These are phyloP conservation scores for Alligator mississippiensis DNA, from an alignment of 2,113 vertebrate genomes.

Conservation along the genomic window DNA sequence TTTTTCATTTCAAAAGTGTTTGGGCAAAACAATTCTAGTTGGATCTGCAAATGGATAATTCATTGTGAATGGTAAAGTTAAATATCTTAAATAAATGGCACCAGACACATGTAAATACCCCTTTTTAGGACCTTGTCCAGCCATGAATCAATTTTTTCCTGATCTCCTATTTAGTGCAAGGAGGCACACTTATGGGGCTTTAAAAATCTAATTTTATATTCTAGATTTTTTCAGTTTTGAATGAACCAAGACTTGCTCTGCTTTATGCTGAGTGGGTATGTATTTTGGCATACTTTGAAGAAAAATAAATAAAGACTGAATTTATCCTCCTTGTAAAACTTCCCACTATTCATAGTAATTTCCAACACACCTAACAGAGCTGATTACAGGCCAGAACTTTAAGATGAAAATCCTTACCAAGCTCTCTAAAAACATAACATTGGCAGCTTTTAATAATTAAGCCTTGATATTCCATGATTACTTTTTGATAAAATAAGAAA, in stretches of 20 bases:
- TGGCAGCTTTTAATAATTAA: neutral
- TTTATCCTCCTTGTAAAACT: constrained; percentile 48
- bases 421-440: neutral
- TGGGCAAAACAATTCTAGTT: neutral
- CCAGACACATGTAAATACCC: neutral
- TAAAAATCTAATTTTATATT: neutral
- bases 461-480: constrained; percentile 6
- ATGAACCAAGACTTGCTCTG: constrained; percentile 37
- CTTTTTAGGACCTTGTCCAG: neutral
- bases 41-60: no score
- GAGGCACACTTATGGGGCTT: neutral
- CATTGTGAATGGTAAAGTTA: neutral
- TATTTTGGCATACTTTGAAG: constrained; percentile 17
- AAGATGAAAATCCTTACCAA: constrained; percentile 26
- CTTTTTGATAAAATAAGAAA: constrained; percentile 4
- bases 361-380: constrained; percentile 10
- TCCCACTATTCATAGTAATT: constrained; percentile 35
- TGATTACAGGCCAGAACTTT: neutral
- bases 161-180: neutral
- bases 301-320: neutral
- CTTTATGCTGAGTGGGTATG: constrained; percentile 38
- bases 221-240: neutral
- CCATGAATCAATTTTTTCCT: neutral
- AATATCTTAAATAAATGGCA: neutral
- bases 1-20: neutral